Evolutionary conservation across 2,888 invertebrate genomes (phyloP).

Genomic region (Perizoma flavofasciatum): DNA sequence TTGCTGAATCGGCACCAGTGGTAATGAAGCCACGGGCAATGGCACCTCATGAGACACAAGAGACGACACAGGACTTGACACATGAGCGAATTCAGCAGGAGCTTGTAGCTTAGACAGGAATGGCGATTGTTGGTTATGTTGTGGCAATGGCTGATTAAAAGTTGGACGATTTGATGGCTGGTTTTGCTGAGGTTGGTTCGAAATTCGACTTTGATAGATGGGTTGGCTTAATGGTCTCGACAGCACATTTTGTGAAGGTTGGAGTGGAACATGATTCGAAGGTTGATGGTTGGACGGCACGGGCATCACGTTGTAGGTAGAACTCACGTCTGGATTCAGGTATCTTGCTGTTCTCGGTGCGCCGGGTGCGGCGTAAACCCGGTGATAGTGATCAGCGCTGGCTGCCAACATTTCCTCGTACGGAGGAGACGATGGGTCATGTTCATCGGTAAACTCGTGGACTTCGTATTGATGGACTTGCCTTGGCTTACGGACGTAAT

Average conservation of each 20-base stretch:
- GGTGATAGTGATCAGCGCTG: conserved; percentile 74
- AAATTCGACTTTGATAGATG: neutral
- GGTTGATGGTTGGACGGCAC: conserved; percentile 24
- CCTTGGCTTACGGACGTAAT: conserved; percentile 55
- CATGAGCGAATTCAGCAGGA: conserved; percentile 34
- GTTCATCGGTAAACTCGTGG: conserved; percentile 66
- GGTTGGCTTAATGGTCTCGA: conserved; percentile 12
- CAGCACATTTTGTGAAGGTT: conserved; percentile 14
- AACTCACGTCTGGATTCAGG: conserved; percentile 36
- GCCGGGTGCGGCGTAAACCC: conserved; percentile 54
- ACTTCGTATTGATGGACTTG: conserved; percentile 76
- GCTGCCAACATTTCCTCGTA: conserved; percentile 77
- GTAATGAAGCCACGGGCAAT: conserved; percentile 43
- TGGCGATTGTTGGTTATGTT: conserved; percentile 14
- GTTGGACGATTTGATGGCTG: conserved; percentile 9
- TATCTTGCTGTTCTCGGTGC: conserved; percentile 35
- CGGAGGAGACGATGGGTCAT: conserved; percentile 55
- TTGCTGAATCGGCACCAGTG: conserved; percentile 46
- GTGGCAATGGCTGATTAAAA: neutral
- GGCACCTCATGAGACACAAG: conserved; percentile 40
- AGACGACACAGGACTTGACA: conserved; percentile 34
- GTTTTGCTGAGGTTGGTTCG: conserved; percentile 4
- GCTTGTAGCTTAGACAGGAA: conserved; percentile 18
- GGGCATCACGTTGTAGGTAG: conserved; percentile 30
- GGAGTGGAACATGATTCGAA: conserved; percentile 10